A percentile compares a stretch with the other conserved stretches of the same genome.
Evolutionary conservation across 2,113 vertebrate species (phyloP).

Genomic region (Pseudorectes ferrugineus): DNA sequence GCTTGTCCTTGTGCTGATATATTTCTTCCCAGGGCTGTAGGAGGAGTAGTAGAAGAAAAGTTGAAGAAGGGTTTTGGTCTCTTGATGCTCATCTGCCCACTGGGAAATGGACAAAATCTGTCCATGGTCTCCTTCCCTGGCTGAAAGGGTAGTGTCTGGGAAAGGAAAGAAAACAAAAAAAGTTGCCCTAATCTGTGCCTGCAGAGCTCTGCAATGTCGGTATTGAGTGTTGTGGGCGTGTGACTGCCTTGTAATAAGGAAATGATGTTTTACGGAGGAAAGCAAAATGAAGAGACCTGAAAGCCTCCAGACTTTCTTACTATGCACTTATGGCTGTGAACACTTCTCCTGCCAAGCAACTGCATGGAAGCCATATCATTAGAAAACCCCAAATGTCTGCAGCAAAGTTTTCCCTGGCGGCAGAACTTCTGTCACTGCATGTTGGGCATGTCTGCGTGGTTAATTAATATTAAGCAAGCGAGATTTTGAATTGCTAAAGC

Average conservation of each 20-base stretch:
- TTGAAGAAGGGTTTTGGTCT: neutral
- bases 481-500: slow-evolving; percentile 35
- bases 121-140: neutral
- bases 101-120: neutral
- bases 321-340: neutral
- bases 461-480: slow-evolving; percentile 48
- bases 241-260: neutral
- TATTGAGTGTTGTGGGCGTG: neutral
- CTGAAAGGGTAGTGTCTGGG: neutral
- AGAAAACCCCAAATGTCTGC: slow-evolving; percentile 3
- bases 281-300: neutral
- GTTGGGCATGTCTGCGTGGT: neutral
- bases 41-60: neutral
- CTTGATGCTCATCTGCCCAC: neutral
- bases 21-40: neutral
- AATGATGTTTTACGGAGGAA: neutral
- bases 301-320: neutral
- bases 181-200: neutral
- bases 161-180: neutral
- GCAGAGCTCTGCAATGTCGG: neutral
- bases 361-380: neutral
- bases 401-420: neutral
- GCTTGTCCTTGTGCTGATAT: neutral
- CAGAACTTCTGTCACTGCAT: slow-evolving; percentile 14
- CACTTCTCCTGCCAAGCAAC: neutral